A percentile compares a stretch with the other conserved stretches of the same genome.
phyloP scores from a whole-genome alignment of 2,113 vertebrate species.

The Heloderma charlesbogerti region DNA sequence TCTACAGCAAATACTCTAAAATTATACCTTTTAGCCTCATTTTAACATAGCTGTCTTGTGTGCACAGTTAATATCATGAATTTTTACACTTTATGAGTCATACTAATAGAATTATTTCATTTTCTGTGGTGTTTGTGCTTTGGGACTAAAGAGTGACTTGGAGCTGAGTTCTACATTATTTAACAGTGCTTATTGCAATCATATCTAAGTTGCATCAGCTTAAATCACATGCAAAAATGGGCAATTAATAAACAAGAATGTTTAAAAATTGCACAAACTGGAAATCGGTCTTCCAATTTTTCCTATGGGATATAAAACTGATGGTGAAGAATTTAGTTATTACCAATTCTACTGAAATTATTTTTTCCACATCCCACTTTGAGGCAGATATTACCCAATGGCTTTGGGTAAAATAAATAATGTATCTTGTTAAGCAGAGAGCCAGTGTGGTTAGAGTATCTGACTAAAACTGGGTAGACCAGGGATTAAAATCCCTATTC shows the following conservation, averaged over 20 bases:
- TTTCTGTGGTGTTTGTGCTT: neutral
- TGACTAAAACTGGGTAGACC: no score
- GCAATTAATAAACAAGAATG: neutral
- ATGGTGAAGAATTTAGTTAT: neutral
- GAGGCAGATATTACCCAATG: neutral
- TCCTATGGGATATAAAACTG: neutral
- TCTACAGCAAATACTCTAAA: neutral
- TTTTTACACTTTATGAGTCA: neutral
- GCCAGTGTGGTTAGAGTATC: neutral
- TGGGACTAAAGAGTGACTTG: neutral
- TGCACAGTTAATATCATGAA: neutral
- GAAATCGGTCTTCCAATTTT: neutral
- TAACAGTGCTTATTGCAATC: neutral
- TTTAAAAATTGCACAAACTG: neutral
- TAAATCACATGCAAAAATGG: neutral
- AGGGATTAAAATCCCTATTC: no score
- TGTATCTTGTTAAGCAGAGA: neutral
- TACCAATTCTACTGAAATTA: neutral
- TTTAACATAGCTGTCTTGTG: slow-evolving; percentile 18
- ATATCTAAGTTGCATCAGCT: neutral
- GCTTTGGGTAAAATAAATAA: neutral
- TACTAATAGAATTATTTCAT: neutral
- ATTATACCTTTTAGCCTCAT: slow-evolving; percentile 8
- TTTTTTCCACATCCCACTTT: neutral
- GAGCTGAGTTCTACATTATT: neutral